A percentile compares a stretch with the other conserved stretches of the same genome.
These are phyloP conservation scores for Hydrozoanthus tunicans DNA, from an alignment of 64 coral and sea anemone species.

Conservation along the genomic window DNA sequence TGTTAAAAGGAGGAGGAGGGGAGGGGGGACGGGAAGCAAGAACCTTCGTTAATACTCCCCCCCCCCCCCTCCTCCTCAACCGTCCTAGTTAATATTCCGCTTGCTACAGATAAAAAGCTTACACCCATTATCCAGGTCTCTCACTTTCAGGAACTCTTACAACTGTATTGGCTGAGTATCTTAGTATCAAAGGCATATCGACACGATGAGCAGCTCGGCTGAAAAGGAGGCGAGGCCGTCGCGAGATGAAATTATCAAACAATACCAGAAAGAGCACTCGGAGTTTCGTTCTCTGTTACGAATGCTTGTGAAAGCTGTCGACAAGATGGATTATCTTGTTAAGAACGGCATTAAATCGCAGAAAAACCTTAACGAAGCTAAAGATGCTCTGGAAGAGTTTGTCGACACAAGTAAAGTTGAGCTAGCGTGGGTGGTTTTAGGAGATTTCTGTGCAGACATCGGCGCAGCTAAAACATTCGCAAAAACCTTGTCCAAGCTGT, in stretches of 20 bases:
- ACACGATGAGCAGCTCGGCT: too few species aligned
- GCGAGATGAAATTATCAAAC: constrained; percentile 19
- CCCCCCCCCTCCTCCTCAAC: too few species aligned
- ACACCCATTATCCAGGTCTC: too few species aligned
- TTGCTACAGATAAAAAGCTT: too few species aligned
- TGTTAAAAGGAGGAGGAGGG: too few species aligned
- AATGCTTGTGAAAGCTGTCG: constrained; percentile 31
- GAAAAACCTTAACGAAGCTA: constrained; percentile 18
- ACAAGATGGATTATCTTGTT: constrained; percentile 13
- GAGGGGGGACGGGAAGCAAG: too few species aligned
- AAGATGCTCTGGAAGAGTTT: constrained; percentile 31
- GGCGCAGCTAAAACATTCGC: background rate
- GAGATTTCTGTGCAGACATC: constrained; percentile 16
- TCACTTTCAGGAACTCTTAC: too few species aligned
- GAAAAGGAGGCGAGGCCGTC: background rate
- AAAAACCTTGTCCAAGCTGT: constrained; percentile 6
- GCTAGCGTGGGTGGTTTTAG: background rate
- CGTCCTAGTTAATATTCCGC: too few species aligned
- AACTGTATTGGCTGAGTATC: too few species aligned
- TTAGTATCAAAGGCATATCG: too few species aligned
- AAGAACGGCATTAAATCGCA: background rate
- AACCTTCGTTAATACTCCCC: too few species aligned
- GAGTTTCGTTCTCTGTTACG: constrained; percentile 11
- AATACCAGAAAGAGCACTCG: constrained; percentile 16
- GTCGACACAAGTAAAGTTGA: constrained; percentile 17